Conservation (phyloP, 2,113 vertebrate species). For the Heloderma charlesbogerti region DNA sequence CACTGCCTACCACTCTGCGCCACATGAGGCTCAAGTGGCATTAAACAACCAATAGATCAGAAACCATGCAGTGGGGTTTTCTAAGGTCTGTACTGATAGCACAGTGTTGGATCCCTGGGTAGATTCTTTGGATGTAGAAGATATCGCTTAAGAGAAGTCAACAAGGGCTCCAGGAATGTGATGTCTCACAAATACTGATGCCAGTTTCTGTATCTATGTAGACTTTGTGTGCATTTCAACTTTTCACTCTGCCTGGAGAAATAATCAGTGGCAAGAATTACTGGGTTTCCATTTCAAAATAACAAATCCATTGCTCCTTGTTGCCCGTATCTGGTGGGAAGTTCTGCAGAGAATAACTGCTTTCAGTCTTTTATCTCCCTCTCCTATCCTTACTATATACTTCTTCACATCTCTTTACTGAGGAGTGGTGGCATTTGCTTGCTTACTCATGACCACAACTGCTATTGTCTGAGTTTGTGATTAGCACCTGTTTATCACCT, state of each 20-base stretch:
- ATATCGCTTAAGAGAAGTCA: background rate
- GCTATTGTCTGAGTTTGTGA: background rate
- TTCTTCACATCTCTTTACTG: background rate
- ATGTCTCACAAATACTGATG: background rate
- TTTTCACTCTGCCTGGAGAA: conserved; percentile 25
- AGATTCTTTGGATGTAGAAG: background rate
- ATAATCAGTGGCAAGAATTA: conserved; percentile 6
- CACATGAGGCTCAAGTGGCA: too few species aligned
- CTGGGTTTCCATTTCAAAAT: conserved; percentile 10
- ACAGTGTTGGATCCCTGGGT: background rate
- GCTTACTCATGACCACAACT: background rate
- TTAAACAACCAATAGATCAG: background rate
- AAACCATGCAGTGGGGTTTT: background rate
- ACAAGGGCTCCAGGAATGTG: background rate
- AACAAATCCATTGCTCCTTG: background rate
- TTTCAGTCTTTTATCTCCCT: background rate
- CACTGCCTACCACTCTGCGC: too few species aligned
- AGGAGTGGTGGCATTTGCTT: background rate
- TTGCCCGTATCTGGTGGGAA: conserved; percentile 4
- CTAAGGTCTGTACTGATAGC: too few species aligned
- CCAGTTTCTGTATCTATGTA: too few species aligned
- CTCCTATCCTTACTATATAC: background rate
- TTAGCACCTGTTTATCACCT: background rate
- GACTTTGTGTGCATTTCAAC: background rate
- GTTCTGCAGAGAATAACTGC: background rate